Conservation (phyloP, 2,888 invertebrate genomes). For the Choristoneura rosaceana region DNA sequence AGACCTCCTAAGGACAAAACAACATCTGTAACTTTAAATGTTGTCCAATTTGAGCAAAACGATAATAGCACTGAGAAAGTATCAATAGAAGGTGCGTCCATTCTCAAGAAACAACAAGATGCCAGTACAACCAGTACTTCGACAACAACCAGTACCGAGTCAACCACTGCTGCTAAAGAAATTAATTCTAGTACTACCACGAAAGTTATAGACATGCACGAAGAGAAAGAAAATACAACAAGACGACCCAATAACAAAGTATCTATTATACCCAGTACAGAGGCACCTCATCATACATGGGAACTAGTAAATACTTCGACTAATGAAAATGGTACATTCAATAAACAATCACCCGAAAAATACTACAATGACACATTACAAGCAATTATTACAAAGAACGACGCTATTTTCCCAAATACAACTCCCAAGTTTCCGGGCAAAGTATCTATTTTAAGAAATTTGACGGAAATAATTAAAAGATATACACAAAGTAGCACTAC, state of each 20-base stretch:
- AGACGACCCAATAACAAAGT: conserved; percentile 79
- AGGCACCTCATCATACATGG: conserved; percentile 80
- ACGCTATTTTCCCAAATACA: conserved; percentile 74
- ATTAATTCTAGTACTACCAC: conserved; percentile 37
- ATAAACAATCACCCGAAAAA: conserved; percentile 79
- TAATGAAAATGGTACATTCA: conserved; percentile 70
- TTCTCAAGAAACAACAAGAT: conserved; percentile 74
- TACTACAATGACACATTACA: conserved; percentile 87
- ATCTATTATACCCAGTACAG: conserved; percentile 76
- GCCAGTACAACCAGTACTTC: conserved; percentile 49
- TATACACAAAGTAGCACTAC: conserved; percentile 79
- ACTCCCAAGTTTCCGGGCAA: conserved; percentile 76
- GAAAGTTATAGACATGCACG: conserved; percentile 43
- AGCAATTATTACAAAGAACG: conserved; percentile 87
- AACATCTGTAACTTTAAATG: conserved; percentile 75
- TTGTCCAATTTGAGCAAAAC: conserved; percentile 66
- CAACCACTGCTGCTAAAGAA: conserved; percentile 40
- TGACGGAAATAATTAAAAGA: conserved; percentile 88
- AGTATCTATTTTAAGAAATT: conserved; percentile 84
- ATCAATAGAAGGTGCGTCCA: conserved; percentile 77
- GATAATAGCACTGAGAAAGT: conserved; percentile 74
- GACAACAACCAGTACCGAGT: conserved; percentile 45
- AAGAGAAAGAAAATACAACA: conserved; percentile 68
- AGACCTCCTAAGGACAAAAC: conserved; percentile 81
- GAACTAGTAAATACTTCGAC: conserved; percentile 85